These are phyloP conservation scores for Acyrthosiphon pisum DNA, from an alignment of 1,140 invertebrate genomes.

Conservation along the genomic window DNA sequence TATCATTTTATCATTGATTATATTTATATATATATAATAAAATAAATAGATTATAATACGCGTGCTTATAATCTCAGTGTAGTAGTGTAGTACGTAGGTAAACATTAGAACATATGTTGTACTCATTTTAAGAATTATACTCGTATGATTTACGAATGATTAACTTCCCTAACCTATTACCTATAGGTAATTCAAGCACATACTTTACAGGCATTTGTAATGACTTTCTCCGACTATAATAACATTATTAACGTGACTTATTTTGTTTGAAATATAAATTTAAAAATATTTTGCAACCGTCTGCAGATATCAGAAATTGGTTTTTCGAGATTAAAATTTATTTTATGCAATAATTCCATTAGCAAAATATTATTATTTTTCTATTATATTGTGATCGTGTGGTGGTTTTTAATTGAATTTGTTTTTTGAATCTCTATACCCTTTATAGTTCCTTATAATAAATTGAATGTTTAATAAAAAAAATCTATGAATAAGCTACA, in stretches of 20 bases:
- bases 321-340: neutral
- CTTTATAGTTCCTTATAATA: neutral
- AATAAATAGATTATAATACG: too few species aligned
- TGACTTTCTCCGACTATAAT: neutral
- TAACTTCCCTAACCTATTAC: neutral
- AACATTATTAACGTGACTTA: neutral
- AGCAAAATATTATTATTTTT: neutral
- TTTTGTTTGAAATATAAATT: neutral
- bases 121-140: neutral
- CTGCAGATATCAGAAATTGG: neutral
- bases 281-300: neutral
- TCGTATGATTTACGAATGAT: neutral
- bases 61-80: neutral
- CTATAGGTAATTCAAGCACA: neutral
- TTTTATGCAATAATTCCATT: neutral
- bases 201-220: neutral
- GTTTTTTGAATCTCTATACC: neutral
- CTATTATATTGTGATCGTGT: neutral
- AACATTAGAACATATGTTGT: neutral
- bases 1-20: too few species aligned
- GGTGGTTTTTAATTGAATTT: constrained; percentile 16
- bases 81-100: neutral
- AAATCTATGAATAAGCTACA: neutral
- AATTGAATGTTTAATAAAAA: neutral
- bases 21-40: too few species aligned